Conservation (phyloP, 2,797 vertebrate genomes). For the Chromis chromis region DNA sequence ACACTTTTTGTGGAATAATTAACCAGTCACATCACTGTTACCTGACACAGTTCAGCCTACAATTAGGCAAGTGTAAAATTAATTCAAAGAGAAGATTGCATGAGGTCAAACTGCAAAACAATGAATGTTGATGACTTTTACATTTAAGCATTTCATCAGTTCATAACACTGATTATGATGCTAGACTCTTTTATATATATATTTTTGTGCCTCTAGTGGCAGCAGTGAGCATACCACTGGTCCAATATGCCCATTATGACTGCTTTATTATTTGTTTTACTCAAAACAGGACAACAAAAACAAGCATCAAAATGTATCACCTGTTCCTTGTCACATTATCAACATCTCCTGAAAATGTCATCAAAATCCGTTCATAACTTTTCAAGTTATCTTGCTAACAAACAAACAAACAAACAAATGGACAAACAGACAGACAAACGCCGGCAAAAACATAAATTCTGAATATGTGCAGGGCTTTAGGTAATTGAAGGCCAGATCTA, state of each 20-base stretch:
- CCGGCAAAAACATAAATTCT: too few species aligned
- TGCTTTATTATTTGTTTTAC: too few species aligned
- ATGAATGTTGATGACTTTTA: background rate
- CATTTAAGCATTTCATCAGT: background rate
- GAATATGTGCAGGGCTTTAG: too few species aligned
- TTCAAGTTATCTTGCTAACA: too few species aligned
- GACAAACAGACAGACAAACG: too few species aligned
- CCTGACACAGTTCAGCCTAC: constrained; percentile 24
- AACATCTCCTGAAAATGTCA: too few species aligned
- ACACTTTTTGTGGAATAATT: constrained; percentile 50
- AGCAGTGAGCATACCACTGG: background rate
- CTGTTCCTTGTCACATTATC: too few species aligned
- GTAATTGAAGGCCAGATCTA: too few species aligned
- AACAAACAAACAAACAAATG: too few species aligned
- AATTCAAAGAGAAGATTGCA: background rate
- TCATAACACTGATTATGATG: background rate
- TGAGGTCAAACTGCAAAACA: background rate
- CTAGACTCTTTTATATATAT: background rate
- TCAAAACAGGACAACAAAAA: too few species aligned
- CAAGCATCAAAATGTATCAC: too few species aligned
- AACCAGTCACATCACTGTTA: constrained; percentile 34
- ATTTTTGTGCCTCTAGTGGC: background rate
- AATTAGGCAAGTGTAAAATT: background rate
- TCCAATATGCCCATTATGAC: background rate
- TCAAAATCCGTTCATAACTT: too few species aligned